Conservation (phyloP, 2,797 vertebrate genomes). For the Diceros bicornis region DNA sequence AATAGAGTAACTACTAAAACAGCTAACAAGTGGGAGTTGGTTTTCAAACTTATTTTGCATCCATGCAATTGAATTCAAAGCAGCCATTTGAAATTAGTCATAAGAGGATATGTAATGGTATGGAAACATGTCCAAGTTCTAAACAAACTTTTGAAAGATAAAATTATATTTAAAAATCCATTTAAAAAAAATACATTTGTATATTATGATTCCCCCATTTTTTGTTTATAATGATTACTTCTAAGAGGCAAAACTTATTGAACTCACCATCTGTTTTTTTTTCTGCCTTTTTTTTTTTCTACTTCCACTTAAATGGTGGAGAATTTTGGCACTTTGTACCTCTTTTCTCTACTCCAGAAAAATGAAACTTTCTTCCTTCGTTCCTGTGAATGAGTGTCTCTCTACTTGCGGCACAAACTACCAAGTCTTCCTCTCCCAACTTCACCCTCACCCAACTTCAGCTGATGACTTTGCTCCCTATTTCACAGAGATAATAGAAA, state of each 20-base stretch:
- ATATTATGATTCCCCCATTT: neutral
- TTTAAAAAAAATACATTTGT: neutral
- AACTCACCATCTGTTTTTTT: neutral
- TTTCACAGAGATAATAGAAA: neutral
- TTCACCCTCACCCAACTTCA: neutral
- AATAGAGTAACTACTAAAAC: neutral
- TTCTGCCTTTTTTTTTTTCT: neutral
- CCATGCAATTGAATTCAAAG: neutral
- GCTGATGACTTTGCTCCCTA: neutral
- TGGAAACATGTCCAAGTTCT: neutral
- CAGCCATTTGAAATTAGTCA: conserved; percentile 17
- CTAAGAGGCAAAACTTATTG: neutral
- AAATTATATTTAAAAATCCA: neutral
- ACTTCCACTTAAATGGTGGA: neutral
- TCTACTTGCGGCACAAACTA: neutral
- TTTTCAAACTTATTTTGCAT: neutral
- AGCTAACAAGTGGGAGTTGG: neutral
- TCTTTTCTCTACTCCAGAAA: neutral
- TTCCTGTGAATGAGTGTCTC: neutral
- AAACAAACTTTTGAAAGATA: neutral
- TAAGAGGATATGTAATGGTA: neutral
- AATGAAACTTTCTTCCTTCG: neutral
- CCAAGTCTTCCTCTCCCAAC: neutral
- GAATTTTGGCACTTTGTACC: neutral
- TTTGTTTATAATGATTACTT: neutral